A percentile compares a stretch with the other conserved stretches of the same genome.
Evolutionary conservation across 2,113 vertebrate genomes (phyloP).

Genomic region (Laticauda colubrina): DNA sequence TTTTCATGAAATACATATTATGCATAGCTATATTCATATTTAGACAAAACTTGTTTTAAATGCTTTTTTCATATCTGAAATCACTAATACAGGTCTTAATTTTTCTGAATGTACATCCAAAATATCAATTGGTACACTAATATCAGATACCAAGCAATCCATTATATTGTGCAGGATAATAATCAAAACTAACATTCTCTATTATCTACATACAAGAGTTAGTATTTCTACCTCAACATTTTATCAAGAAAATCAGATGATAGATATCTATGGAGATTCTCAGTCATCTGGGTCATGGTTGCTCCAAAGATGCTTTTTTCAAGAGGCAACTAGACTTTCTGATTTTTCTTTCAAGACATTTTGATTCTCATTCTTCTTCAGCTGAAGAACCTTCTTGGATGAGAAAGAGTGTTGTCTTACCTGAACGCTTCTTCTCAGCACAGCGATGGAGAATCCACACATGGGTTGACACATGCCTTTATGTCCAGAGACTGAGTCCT

Average conservation of each 20-base stretch:
- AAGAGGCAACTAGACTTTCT: no score
- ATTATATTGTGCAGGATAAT: background rate
- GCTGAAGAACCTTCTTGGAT: no score
- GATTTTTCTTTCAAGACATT: no score
- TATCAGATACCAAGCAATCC: background rate
- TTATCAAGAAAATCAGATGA: background rate
- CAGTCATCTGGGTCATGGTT: no score
- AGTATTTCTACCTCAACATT: background rate
- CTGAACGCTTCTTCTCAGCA: no score
- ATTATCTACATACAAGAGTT: background rate
- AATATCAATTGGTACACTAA: background rate
- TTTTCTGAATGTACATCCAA: background rate
- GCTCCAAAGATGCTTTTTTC: no score
- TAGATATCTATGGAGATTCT: background rate
- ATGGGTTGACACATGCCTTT: no score
- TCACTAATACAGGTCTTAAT: background rate
- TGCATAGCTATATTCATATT: background rate
- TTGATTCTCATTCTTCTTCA: no score
- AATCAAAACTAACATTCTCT: background rate
- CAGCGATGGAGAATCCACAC: no score
- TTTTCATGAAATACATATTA: background rate
- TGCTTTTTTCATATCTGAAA: background rate
- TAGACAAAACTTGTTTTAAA: background rate
- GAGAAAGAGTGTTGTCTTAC: no score
- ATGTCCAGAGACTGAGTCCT: no score